Conservation (phyloP, 2,888 invertebrate species). For the Mimachlamys varia region DNA sequence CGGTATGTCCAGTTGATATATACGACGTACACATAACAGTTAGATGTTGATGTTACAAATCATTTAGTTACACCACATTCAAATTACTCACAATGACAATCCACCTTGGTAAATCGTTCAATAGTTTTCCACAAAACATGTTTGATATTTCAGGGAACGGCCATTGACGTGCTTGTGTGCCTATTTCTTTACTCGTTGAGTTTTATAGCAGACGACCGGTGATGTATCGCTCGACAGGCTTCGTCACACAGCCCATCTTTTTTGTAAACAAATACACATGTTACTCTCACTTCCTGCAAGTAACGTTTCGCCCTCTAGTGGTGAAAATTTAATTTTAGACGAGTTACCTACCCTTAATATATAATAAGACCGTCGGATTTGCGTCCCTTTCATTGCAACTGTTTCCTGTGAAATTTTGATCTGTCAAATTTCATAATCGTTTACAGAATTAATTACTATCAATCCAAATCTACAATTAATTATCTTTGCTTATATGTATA, state of each 20-base stretch:
- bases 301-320: neutral
- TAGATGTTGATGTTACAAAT: no score
- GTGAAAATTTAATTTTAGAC: neutral
- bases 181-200: neutral
- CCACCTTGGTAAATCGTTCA: slow-evolving; percentile 75
- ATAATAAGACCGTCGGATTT: neutral
- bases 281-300: neutral
- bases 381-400: neutral
- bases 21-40: no score
- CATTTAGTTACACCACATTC: no score
- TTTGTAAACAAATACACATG: slow-evolving; percentile 20
- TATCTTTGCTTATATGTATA: no score
- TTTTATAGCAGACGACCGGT: slow-evolving; percentile 1
- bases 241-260: neutral
- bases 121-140: slow-evolving; percentile 52
- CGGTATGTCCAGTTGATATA: no score
- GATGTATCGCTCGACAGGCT: neutral
- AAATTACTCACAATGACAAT: slow-evolving; percentile 67
- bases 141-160: neutral
- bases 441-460: no score
- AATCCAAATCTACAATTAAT: no score
- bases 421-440: no score
- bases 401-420: no score
- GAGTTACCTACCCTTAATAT: neutral
- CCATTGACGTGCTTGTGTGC: neutral